Evolutionary conservation across 2,113 vertebrate species (phyloP).

Genomic region (Triplophysa tibetana): DNA sequence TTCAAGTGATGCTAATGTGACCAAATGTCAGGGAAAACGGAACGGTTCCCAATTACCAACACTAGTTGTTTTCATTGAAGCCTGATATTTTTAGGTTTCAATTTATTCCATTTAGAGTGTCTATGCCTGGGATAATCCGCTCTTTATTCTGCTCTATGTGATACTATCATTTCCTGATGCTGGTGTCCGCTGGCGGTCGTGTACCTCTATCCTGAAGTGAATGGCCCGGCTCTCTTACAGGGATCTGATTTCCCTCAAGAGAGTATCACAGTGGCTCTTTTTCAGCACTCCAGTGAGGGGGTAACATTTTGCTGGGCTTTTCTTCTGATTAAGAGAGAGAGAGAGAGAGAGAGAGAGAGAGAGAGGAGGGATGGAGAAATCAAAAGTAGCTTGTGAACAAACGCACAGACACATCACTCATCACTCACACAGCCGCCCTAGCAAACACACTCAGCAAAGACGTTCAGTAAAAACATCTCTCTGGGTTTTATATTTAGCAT

Average conservation of each 20-base stretch:
- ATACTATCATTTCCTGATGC: constrained; percentile 57
- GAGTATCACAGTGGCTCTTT: constrained; percentile 70
- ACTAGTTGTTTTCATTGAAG: constrained; percentile 17
- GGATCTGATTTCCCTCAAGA: constrained; percentile 74
- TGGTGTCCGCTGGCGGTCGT: constrained; percentile 44
- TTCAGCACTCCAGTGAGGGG: constrained; percentile 62
- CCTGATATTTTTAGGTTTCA: constrained; percentile 44
- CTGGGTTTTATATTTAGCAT: constrained; percentile 79
- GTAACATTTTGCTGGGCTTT: constrained; percentile 58
- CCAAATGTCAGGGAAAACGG: neutral
- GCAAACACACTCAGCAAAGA: constrained; percentile 51
- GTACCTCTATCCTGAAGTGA: constrained; percentile 59
- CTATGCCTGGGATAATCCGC: constrained; percentile 46
- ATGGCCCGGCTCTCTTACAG: constrained; percentile 62
- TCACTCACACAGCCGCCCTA: constrained; percentile 57
- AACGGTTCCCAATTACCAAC: neutral
- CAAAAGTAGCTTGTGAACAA: constrained; percentile 74
- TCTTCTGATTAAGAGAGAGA: constrained; percentile 51
- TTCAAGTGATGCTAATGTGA: neutral
- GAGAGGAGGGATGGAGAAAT: constrained; percentile 53
- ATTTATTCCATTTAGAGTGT: constrained; percentile 47
- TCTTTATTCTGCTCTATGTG: constrained; percentile 53
- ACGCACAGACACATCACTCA: constrained; percentile 64
- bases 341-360: constrained; percentile 42
- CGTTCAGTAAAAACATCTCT: constrained; percentile 65